Base-by-base conservation (phyloP, 2,113 vertebrate genomes). In the Apodemus speciosus region DNA sequence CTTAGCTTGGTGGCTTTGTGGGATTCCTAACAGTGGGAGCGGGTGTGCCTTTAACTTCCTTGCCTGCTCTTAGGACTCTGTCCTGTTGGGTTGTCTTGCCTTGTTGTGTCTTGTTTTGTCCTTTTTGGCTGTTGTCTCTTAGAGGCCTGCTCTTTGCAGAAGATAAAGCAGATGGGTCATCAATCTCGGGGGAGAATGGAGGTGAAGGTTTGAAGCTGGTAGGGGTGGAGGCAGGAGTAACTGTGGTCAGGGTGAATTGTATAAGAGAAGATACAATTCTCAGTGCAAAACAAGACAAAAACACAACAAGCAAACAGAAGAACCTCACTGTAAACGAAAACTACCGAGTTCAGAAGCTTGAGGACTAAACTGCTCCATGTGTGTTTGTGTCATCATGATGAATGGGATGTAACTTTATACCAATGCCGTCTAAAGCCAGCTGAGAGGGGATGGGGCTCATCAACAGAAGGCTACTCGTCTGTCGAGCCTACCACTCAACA, bases 401-500 rank as follows among this genome's bases (percentile, higher is more conserved):
- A 95, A 97, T 96, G 91, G 15, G 83, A 79, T 18, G 89, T 85
- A 97, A 97, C 69, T 56, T 88, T 91, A 72, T 1, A 89, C 93
- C 14, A 87, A 3, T 92, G 38, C 88, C 81, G 0, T 95, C 6
- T 60, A 89, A 85, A 35, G 46, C 62, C 60, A 90, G 53, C 62
- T 56, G 68, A 77, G 85, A 87, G 62, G 69, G 35, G 46, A 9
- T 66, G 35, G 9, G 53, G 83, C 35, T 0, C 62, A 62, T 88
- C 21, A 43, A 58, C 27, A 15, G 15, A 56, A 89, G 35, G 32
- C 87, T 88, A 53, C 91, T 96, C 79, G n/a, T 71, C 93, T 94
- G 69, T 75, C 40, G 51, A 93, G 62, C 15, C 66, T 69, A 68
- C 64, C 40, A n/a, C 71, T 96, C 92, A 90, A 92, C 68, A 92